Percentiles rank a stretch among this genome's conserved stretches.
phyloP scores from a whole-genome alignment of 1,140 invertebrate species.

The Cyphomyrmex costatus region DNA sequence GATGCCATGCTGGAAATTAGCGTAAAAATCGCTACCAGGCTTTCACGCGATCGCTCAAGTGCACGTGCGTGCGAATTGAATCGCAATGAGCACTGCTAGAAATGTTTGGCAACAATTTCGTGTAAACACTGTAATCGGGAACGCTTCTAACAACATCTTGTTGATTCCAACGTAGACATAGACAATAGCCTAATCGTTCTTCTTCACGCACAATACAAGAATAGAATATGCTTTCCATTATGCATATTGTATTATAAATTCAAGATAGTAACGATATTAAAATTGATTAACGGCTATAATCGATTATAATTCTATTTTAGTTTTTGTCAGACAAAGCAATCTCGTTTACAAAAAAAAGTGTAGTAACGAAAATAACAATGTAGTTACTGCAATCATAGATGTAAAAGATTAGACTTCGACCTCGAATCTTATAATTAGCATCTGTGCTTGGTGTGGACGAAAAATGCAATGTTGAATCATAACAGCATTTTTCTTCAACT shows the following conservation, averaged over 20 bases:
- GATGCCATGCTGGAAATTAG: constrained; percentile 45
- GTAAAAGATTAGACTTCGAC: too few relatives aligned
- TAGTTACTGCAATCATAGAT: too few relatives aligned
- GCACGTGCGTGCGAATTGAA: constrained; percentile 28
- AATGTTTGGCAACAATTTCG: constrained; percentile 6
- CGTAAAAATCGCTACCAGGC: constrained; percentile 49
- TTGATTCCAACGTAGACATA: neutral
- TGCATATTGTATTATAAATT: neutral
- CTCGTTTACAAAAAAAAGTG: too few relatives aligned
- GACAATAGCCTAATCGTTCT: neutral
- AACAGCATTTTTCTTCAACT: too few relatives aligned
- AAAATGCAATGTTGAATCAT: too few relatives aligned
- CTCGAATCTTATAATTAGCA: too few relatives aligned
- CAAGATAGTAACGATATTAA: neutral
- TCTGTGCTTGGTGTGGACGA: too few relatives aligned
- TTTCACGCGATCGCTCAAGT: constrained; percentile 15
- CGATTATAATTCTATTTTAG: neutral
- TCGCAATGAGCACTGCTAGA: neutral
- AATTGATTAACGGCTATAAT: neutral
- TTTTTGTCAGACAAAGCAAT: neutral
- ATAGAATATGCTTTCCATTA: neutral
- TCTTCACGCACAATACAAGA: neutral
- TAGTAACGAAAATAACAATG: neutral
- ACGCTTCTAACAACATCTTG: neutral
- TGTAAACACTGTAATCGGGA: neutral